These are phyloP conservation scores for Thera obeliscata DNA, from an alignment of 2,888 invertebrate genomes.

Conservation along the genomic window DNA sequence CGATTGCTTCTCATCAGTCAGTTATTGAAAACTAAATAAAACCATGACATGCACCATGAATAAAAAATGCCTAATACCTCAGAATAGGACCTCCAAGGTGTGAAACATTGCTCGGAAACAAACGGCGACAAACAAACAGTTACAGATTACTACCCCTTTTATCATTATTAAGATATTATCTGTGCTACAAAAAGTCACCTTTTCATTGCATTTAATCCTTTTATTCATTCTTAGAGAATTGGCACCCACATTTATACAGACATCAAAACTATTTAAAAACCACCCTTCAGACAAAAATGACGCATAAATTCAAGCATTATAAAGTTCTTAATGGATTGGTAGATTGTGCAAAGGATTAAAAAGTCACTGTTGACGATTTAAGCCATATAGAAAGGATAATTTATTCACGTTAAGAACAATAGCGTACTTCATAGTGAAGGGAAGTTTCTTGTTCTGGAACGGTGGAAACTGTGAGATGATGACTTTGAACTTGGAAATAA, in stretches of 20 bases:
- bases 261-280: conserved; percentile 32
- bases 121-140: conserved; percentile 69
- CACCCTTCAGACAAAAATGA: conserved; percentile 2
- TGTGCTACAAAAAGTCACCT: conserved; percentile 63
- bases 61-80: conserved; percentile 18
- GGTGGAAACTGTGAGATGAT: conserved; percentile 12
- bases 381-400: conserved; percentile 61
- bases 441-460: conserved; percentile 62
- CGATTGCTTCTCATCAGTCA: too few relatives aligned
- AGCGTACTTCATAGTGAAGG: conserved; percentile 58
- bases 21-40: too few relatives aligned
- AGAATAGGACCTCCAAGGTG: conserved; percentile 69
- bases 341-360: conserved; percentile 51
- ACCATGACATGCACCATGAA: too few relatives aligned
- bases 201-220: conserved; percentile 74
- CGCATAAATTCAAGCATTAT: too few relatives aligned
- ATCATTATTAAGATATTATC: conserved; percentile 82
- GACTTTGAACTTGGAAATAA: conserved; percentile 22
- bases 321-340: conserved; percentile 13
- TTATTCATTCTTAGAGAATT: conserved; percentile 55
- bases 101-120: conserved; percentile 66
- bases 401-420: conserved; percentile 73
- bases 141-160: conserved; percentile 79
- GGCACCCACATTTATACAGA: conserved; percentile 49
- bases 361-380: conserved; percentile 64